Base-by-base conservation (phyloP, 1,140 invertebrate species). In the Hestina assimilis region DNA sequence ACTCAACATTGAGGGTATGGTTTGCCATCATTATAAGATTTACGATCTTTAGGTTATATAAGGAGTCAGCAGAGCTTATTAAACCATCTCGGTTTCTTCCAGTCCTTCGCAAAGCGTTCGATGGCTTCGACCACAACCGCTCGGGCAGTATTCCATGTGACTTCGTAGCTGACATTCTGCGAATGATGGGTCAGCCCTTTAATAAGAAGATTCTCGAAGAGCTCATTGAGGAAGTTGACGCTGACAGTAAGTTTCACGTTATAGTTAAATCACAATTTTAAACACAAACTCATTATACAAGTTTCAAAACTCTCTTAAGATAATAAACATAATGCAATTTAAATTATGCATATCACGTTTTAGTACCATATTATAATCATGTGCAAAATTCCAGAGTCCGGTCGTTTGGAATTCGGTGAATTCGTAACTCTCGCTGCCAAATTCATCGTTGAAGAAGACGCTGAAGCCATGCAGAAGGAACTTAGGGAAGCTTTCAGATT, bases 131-230 rank as follows among this genome's bases (percentile, higher is more conserved):
- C 91, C 93, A 95, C 74, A 96, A 97, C 76, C 96, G 96, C 84
- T 96, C 94, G 62, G 97, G 97, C 63, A 96, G 94, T 78, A 98
- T 98, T 85, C 94, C 96, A 58, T 96, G 95, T 62, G 97, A 97
- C 82, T 96, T 97, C 93, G 96, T 98, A 17, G 95, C 95, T 28
- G 96, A 97, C 80, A 98, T 98, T 76, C 92, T 98, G 29, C 91
- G 96, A 72, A 92, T 98, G 79, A 97, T 98, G 95, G 97, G 97
- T 64, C 97, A 98, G 87, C 96, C 96, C 15, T 98, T 98, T 89
- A 97, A 98, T 88, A 97, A 97, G 86, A 95, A 95, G 73, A 97
- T 97, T 81, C 91, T 98, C 31, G 96, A 97, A 80, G 96, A 97
- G 83, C 92, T 98, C 58, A 98, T 98, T 74, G 96, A 97, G 72